Evolutionary conservation across 1,140 invertebrate species (phyloP), one percentile per base, ranked within the genome.

Genomic region (Ostrea edulis): DNA sequence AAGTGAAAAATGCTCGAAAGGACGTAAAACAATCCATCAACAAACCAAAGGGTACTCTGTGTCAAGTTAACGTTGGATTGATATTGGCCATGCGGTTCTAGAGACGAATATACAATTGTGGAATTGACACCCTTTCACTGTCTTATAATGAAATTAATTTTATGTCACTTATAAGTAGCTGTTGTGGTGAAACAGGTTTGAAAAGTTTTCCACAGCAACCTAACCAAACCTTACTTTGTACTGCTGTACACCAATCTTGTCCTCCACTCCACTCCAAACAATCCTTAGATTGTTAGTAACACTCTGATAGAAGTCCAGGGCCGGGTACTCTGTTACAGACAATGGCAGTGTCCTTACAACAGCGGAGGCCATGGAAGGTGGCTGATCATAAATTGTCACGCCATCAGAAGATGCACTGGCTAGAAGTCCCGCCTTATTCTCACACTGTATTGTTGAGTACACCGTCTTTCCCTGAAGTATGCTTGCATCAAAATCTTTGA

Each of bases 401-500:
- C 90, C 90, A 81, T 91, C 88, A 11, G 89, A 87, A 7, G 84
- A 62, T 11, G 25, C 54, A 22, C 20, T 35, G 1, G 84, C 54
- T 52, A 84, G 77, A 29, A 90, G 54, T 20, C 90, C 90, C 11
- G 90, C 90, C 20, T 89, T 88, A 84, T 90, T 92, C 29, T 85
- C 77, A 83, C 89, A 90, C 12, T 89, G 65, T 22, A 92, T 62
- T 25, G 88, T 90, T 12, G 82, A 83, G 87, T 89, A 90, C 29
- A 85, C 53, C 1, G 55, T 85, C 51, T 62, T 85, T 17, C 83
- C 83, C 83, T 44, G 53, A 25, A 85, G 55, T n/a, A 58, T 22
- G 14, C 53, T 62, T 22, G 53, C 17, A 58, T 55, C 53, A 58
- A 85, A 85, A 44, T 58, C 83, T 20, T 83, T 83, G 17, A 20